Evolutionary conservation across 2,888 invertebrate species (phyloP).

Genomic region (Patella depressa): DNA sequence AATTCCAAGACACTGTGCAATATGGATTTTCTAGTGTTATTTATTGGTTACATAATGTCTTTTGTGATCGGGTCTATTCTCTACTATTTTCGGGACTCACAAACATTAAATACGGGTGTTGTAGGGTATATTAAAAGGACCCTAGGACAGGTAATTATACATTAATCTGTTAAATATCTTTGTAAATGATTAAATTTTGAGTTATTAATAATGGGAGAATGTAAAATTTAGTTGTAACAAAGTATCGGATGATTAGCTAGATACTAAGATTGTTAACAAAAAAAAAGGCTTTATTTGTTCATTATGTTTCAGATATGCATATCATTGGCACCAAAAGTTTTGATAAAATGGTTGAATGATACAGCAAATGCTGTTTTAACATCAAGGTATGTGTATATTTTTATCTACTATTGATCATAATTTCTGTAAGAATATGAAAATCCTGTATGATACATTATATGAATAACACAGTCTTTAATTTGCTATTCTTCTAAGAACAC

Average conservation of each 20-base stretch:
- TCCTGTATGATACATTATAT: too few relatives aligned
- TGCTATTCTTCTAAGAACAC: too few relatives aligned
- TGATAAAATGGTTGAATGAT: conserved; percentile 26
- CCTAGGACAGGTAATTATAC: conserved; percentile 35
- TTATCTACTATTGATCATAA: too few relatives aligned
- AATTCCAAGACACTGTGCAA: background rate
- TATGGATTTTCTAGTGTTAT: conserved; percentile 55
- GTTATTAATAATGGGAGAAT: background rate
- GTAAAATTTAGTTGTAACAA: too few relatives aligned
- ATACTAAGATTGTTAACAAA: too few relatives aligned
- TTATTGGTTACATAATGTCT: conserved; percentile 46
- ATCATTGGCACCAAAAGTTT: conserved; percentile 31
- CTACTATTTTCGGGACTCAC: conserved; percentile 39
- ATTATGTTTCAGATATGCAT: conserved; percentile 31
- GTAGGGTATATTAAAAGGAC: conserved; percentile 34
- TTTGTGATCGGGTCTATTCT: conserved; percentile 45
- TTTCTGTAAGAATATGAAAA: too few relatives aligned
- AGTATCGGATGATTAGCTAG: too few relatives aligned
- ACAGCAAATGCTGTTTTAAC: conserved; percentile 35
- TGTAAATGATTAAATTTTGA: background rate
- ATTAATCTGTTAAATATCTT: background rate
- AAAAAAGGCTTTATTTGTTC: background rate
- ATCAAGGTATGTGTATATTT: conserved; percentile 33
- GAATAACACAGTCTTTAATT: too few relatives aligned
- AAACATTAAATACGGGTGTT: conserved; percentile 34